These are phyloP conservation scores for Dromiciops gliroides DNA, from an alignment of 2,113 vertebrate genomes.

Conservation along the genomic window DNA sequence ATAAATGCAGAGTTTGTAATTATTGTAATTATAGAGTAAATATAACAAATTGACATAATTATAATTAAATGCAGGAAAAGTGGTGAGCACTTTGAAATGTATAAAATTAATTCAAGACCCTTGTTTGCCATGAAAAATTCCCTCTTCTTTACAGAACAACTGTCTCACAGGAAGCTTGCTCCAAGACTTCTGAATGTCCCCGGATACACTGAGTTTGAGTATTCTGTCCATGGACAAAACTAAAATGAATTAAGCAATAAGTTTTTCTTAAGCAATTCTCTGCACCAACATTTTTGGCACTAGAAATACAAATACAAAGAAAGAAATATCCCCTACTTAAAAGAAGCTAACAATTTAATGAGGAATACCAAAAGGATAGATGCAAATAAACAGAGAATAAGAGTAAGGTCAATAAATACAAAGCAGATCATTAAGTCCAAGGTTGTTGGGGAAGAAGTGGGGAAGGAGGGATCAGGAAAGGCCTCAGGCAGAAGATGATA, in stretches of 20 bases:
- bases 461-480: background rate
- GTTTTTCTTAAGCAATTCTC: background rate
- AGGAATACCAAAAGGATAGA: background rate
- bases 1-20: conserved; percentile 58
- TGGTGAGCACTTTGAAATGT: conserved; percentile 59
- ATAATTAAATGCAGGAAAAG: conserved; percentile 76
- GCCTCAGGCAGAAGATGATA: background rate
- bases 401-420: background rate
- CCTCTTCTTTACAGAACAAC: background rate
- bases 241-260: background rate
- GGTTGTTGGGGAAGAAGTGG: background rate
- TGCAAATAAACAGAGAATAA: background rate
- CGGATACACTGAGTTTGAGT: background rate
- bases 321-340: background rate
- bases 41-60: conserved; percentile 78
- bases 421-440: background rate
- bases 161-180: background rate
- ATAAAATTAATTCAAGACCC: conserved; percentile 62
- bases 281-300: background rate
- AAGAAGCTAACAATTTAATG: background rate
- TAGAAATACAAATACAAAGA: background rate
- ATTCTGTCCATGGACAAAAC: background rate
- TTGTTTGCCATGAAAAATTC: conserved; percentile 37
- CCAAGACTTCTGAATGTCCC: conserved; percentile 33
- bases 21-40: conserved; percentile 77